Evolutionary conservation across 2,888 invertebrate genomes (phyloP).

Genomic region (Rugalucina vietnamica): DNA sequence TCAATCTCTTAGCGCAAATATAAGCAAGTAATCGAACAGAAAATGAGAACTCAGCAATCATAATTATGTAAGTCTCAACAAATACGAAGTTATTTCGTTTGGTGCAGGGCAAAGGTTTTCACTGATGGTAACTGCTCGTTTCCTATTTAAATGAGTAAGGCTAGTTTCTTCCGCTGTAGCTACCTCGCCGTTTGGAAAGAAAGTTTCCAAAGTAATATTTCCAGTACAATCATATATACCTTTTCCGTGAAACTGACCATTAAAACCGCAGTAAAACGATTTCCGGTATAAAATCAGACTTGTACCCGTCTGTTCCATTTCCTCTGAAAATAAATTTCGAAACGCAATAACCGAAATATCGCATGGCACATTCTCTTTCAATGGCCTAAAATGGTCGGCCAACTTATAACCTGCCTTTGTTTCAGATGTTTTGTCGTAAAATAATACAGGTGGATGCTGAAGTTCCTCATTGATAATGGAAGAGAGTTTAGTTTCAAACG

Average conservation of each 20-base stretch:
- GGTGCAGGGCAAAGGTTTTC: not conserved
- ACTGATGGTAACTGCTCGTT: slow-evolving; percentile 39
- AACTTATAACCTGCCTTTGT: slow-evolving; percentile 36
- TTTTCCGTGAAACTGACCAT: slow-evolving; percentile 40
- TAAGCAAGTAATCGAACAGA: too few relatives aligned
- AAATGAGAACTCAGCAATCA: too few relatives aligned
- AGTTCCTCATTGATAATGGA: slow-evolving; percentile 62
- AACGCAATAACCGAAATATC: slow-evolving; percentile 72
- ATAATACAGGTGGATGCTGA: slow-evolving; percentile 67
- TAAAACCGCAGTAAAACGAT: slow-evolving; percentile 74
- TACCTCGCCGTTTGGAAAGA: slow-evolving; percentile 46
- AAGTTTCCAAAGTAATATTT: slow-evolving; percentile 29
- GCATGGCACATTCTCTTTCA: slow-evolving; percentile 70
- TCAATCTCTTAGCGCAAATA: too few relatives aligned
- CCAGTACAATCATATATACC: slow-evolving; percentile 17
- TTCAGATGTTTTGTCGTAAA: slow-evolving; percentile 54
- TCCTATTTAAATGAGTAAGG: slow-evolving; percentile 73
- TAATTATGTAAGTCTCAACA: not conserved
- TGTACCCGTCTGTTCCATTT: slow-evolving; percentile 74
- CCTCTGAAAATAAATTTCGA: slow-evolving; percentile 72
- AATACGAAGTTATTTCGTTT: not conserved
- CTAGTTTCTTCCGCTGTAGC: slow-evolving; percentile 66
- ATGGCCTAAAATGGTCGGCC: slow-evolving; percentile 54
- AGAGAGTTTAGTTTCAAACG: slow-evolving; percentile 63
- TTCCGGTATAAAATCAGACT: slow-evolving; percentile 74